Evolutionary conservation across 2,888 invertebrate genomes (phyloP), one percentile per base, ranked within the genome.

Genomic region (Xylocampa areola): DNA sequence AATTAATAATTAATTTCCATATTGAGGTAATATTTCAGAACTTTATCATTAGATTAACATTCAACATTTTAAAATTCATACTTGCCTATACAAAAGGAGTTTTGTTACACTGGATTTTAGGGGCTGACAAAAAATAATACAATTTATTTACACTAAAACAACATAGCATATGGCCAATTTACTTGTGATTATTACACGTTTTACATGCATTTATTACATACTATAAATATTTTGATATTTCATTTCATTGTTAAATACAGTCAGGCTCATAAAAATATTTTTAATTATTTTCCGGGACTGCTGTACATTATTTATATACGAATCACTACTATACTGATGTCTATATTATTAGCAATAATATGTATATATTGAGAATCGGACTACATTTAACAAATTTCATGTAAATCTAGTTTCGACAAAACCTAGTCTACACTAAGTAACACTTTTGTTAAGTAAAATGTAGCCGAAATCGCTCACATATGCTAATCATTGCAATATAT

Each of bases 1-100:
- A 16, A 29, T 47, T 41, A 17, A 40, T 11, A 8, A 33, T 43
- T 49, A 27, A 29, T 54, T 39, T 61, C 8, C 21, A 48, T 37
- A 45, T 13, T 55, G 61, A 66, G 65, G 65, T 66, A 65, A 53
- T 45, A 55, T 66, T 54, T 55, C 50, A 35, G 55, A 50, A 43
- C 37, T 48, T 48, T 25, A 36, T 41, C 5, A 45, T 49, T 36
- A 32, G 7, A 6, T 47, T 33, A 50, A 48, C 14, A 32, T 45
- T 47, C 8, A 43, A 39, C 16, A 25, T 60, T 65, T 61, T 23
- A 4, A 39, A 47, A 43, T 50, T 43, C 33, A 48, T 59, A 64
- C 25, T 39, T 45, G 10, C 4, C 27, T 53, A 29, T 29, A 19
- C 1, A 36, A 36, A 13, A 5, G 29, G 35, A 36, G 16, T 11